Conservation (phyloP, 2,888 invertebrate species). For the Orthonychiurus folsomi region DNA sequence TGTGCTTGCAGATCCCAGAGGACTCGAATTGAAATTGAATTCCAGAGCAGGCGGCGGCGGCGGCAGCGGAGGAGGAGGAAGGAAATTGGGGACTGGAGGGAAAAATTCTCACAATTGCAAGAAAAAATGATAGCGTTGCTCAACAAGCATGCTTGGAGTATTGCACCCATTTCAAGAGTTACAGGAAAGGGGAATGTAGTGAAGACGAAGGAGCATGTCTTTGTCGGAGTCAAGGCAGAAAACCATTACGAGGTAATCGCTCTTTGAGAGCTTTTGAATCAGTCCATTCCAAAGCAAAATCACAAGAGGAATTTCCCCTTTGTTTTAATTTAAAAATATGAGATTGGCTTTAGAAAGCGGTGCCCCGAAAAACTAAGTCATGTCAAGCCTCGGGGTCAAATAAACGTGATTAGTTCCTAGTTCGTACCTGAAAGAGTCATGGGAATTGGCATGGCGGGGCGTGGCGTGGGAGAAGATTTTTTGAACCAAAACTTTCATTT, state of each 20-base stretch:
- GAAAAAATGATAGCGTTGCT: background rate
- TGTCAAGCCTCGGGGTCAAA: background rate
- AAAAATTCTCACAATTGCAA: background rate
- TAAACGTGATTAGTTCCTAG: background rate
- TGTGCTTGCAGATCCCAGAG: background rate
- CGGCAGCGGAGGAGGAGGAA: background rate
- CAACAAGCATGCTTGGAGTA: slow-evolving; percentile 5
- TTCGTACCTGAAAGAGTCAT: background rate
- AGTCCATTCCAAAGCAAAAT: background rate
- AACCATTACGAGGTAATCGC: background rate
- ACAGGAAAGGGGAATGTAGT: background rate
- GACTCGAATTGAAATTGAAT: background rate
- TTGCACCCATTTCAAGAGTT: slow-evolving; percentile 2
- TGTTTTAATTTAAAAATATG: background rate
- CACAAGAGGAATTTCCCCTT: background rate
- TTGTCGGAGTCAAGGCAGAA: background rate
- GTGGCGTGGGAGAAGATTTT: too few relatives aligned
- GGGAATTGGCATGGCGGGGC: too few relatives aligned
- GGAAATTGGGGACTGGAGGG: background rate
- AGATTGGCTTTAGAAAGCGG: too few relatives aligned
- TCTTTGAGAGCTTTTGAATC: background rate
- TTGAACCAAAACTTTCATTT: too few relatives aligned
- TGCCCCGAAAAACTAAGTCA: too few relatives aligned
- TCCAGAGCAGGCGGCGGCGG: background rate
- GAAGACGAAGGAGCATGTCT: background rate